Evolutionary conservation across 2,797 vertebrate species (phyloP), one percentile per base, ranked within the genome.

Genomic region (Pelochelys cantorii): DNA sequence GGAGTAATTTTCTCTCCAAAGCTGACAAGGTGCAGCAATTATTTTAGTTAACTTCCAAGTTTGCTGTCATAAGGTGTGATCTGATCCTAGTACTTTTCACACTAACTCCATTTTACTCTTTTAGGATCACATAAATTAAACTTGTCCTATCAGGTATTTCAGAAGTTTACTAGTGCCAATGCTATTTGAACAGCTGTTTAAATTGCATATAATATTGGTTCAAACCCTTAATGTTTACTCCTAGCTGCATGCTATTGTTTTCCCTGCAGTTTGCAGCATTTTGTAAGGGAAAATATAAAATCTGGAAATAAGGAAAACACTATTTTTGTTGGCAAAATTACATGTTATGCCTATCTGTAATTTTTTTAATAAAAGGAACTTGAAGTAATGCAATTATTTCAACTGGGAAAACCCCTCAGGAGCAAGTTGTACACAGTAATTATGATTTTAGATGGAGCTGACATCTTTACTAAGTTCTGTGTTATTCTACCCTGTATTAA

Each of bases 401-500:
- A 95, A 92, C 94, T 62, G 85, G 94, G 93, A 97, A 98, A 96
- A 94, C 89, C 90, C 97, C 95, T 97, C 92, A 94, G 96, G 95
- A 97, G 90, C 93, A 94, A 89, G 74, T 93, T 95, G 93, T 95
- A 96, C 95, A 94, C 90, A 95, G 86, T 97, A 98, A 98, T 98
- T 98, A 97, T 96, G 96, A 95, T 97, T 97, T 97, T 97, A 97
- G 96, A 94, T 96, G 89, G 89, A 96, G 90, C 85, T 97, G 94
- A 97, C 95, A 97, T 96, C 96, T 95, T 96, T 96, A 92, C 91
- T 95, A 96, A 97, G 92, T 97, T 97, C 90, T 94, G 88, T 31
- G 75, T 96, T 97, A 94, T 95, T 93, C 97, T 96, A 97, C 93
- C 95, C 93, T 97, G 84, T 96, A 97, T 98, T 97, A 98, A 97